Conservation (phyloP, 1,140 invertebrate species). For the Akabosia matsudoensis region DNA sequence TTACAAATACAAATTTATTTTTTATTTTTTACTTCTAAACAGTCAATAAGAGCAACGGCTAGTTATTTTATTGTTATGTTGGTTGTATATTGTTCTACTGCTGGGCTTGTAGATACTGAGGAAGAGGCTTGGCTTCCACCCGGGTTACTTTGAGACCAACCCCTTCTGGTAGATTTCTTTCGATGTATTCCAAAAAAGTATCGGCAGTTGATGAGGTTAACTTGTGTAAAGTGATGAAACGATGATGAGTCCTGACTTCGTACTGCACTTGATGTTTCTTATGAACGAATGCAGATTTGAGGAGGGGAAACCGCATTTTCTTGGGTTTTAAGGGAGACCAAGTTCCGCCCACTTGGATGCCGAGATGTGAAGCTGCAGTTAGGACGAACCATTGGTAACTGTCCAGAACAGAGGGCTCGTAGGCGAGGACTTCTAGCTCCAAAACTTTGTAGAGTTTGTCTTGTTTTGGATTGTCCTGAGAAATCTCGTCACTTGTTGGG, state of each 20-base stretch:
- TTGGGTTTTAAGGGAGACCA: slow-evolving; percentile 67
- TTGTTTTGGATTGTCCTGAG: slow-evolving; percentile 48
- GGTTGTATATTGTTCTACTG: too few species aligned
- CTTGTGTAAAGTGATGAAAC: slow-evolving; percentile 74
- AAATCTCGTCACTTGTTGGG: background rate
- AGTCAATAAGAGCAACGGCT: too few species aligned
- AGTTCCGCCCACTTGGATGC: slow-evolving; percentile 69
- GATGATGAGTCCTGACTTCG: slow-evolving; percentile 89
- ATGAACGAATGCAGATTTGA: slow-evolving; percentile 85
- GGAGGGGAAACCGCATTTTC: slow-evolving; percentile 71
- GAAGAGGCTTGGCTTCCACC: slow-evolving; percentile 54
- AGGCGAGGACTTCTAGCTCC: slow-evolving; percentile 80
- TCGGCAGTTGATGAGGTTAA: slow-evolving; percentile 92
- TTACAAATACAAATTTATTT: too few species aligned
- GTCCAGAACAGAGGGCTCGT: slow-evolving; percentile 79
- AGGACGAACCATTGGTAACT: slow-evolving; percentile 84
- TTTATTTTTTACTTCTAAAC: too few species aligned
- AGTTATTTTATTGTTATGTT: too few species aligned
- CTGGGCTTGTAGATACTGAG: slow-evolving; percentile 28
- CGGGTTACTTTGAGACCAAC: slow-evolving; percentile 91
- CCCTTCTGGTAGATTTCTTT: slow-evolving; percentile 95
- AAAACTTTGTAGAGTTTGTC: slow-evolving; percentile 79
- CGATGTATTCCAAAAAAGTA: slow-evolving; percentile 93
- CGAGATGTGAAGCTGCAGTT: slow-evolving; percentile 72
- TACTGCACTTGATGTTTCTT: slow-evolving; percentile 96